phyloP scores from a whole-genome alignment of 2,113 vertebrate genomes.

The Apeltes quadracus region DNA sequence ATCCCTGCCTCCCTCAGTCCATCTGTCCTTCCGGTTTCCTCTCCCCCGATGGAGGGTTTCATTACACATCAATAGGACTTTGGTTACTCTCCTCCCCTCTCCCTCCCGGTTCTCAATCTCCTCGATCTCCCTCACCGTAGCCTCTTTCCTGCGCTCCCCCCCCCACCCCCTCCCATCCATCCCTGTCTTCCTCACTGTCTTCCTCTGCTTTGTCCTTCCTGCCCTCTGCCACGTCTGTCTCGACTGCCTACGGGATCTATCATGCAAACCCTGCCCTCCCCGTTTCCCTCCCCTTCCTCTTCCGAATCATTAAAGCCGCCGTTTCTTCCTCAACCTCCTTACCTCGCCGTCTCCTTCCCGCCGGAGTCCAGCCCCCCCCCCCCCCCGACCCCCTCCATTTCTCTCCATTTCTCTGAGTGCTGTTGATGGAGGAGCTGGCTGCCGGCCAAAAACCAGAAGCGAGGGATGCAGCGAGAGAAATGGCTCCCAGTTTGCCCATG shows the following conservation, averaged over 20 bases:
- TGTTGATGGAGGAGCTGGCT: conserved; percentile 74
- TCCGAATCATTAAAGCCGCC: conserved; percentile 12
- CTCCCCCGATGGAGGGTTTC: conserved; percentile 47
- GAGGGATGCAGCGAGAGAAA: conserved; percentile 56
- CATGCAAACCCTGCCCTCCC: too few relatives aligned
- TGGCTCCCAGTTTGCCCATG: conserved; percentile 45
- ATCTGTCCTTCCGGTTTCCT: conserved; percentile 45
- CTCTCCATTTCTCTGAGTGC: conserved; percentile 71
- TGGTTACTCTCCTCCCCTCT: conserved; percentile 61
- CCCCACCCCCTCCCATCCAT: conserved; percentile 34
- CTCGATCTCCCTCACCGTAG: conserved; percentile 23
- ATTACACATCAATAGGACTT: conserved; percentile 74
- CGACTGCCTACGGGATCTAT: too few relatives aligned
- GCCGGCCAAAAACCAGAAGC: conserved; percentile 54
- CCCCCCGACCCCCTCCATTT: conserved; percentile 27
- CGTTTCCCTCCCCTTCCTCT: conserved; percentile 35
- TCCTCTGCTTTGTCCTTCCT: conserved; percentile 54
- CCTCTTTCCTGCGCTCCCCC: conserved; percentile 7
- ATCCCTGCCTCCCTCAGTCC: conserved; percentile 23
- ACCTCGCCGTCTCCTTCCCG: conserved; percentile 26
- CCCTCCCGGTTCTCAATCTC: conserved; percentile 43
- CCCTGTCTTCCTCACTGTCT: conserved; percentile 38
- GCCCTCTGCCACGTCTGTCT: too few relatives aligned
- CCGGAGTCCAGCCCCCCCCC: conserved; percentile 3
- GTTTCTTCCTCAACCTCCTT: conserved; percentile 31